These are phyloP conservation scores for Pollenia amentaria DNA, from an alignment of 2,888 invertebrate species.

Conservation along the genomic window DNA sequence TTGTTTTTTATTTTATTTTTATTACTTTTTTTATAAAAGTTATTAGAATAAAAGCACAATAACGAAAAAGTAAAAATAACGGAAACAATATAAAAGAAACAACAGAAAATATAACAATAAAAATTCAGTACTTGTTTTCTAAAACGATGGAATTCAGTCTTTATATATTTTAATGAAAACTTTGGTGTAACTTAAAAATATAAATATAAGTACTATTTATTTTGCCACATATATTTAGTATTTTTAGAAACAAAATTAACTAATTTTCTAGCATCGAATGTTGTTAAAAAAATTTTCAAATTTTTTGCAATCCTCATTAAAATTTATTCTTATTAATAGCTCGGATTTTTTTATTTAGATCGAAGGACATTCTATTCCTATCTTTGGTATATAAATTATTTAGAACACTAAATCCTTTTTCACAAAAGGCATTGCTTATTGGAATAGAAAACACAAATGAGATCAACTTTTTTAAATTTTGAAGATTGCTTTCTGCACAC, in stretches of 20 bases:
- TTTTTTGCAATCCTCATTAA: conserved; percentile 41
- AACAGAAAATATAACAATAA: too few relatives aligned
- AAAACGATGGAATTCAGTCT: background rate
- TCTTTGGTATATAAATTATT: conserved; percentile 58
- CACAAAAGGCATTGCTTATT: conserved; percentile 61
- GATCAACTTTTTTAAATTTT: conserved; percentile 54
- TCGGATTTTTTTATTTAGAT: conserved; percentile 56
- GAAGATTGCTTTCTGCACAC: conserved; percentile 46
- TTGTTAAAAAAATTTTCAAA: conserved; percentile 34
- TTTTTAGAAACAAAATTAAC: conserved; percentile 22
- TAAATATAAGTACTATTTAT: background rate
- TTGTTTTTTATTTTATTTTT: too few relatives aligned
- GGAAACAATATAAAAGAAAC: too few relatives aligned
- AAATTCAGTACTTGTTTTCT: too few relatives aligned
- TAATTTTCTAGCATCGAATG: conserved; percentile 13
- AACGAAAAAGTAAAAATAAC: too few relatives aligned
- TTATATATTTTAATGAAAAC: background rate
- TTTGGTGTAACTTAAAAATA: background rate
- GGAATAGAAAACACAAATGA: conserved; percentile 61
- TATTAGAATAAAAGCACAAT: too few relatives aligned
- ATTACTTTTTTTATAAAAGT: too few relatives aligned
- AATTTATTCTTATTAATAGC: conserved; percentile 44
- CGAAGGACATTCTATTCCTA: conserved; percentile 18
- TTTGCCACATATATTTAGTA: conserved; percentile 35
- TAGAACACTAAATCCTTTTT: conserved; percentile 53